Evolutionary conservation across 2,797 vertebrate species (phyloP), one percentile per base, ranked within the genome.

Genomic region (Synaphobranchus kaupii): DNA sequence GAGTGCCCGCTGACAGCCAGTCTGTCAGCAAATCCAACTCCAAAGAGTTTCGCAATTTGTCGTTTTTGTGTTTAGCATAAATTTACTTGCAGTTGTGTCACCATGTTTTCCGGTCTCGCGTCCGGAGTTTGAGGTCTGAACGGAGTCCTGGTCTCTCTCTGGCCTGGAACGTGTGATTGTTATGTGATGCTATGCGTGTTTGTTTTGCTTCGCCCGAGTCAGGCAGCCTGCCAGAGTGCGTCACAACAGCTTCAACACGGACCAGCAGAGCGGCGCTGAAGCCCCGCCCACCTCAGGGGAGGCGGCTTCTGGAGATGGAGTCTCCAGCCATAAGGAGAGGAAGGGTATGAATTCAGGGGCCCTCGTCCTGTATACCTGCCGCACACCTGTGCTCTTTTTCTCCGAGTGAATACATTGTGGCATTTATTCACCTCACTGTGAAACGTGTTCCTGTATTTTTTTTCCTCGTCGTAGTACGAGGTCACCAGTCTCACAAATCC

Each of bases 401-500:
- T 7, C 4, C 9, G 5, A 34, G 47, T 28, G 50, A 2, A 48
- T 81, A 28, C 54, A 17, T 78, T 7, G 7, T 54, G 66, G 73
- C 34, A 12, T 15, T 83, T 7, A 56, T n/a, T 44, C 39, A 22
- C 15, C n/a, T 73, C 28, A 9, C 80, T 47, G 1, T 50, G 58
- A 83, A 54, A 39, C 22, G 7, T 48, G 13, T 28, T 47, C 15
- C 7, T 84, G 63, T 22, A n/a, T 12, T 78, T 47, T 52, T 7
- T 54, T 12, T 68, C 84, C 17, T 2, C 6, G 9, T 84, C 86
- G 82, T 92, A 99, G 98, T 95, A n/a, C 96, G 95, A 50, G 96
- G 97, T 84, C 97, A 97, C 90, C 95, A 97, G 91, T 93, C 93
- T 4, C 96, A 99, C 91, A 99, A 99, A 90, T 99, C 98, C 0